A percentile compares a stretch with the other conserved stretches of the same genome.
Evolutionary conservation across 2,797 vertebrate species (phyloP).

Genomic region (Anableps anableps): DNA sequence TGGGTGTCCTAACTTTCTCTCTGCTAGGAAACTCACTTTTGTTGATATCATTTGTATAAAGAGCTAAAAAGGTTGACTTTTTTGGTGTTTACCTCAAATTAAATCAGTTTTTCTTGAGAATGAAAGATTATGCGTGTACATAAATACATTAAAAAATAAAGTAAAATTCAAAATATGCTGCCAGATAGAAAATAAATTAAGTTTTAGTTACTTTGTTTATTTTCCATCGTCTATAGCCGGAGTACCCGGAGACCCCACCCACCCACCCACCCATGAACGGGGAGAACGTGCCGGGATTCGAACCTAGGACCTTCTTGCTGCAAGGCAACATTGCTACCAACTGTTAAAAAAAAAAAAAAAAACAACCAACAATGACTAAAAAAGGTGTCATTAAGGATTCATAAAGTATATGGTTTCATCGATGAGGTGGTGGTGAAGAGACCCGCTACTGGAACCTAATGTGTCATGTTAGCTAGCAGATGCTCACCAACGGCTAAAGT

Average conservation of each 20-base stretch:
- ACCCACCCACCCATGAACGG: no score
- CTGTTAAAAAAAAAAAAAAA: not conserved
- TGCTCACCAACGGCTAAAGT: not conserved
- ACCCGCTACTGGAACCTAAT: constrained; percentile 19
- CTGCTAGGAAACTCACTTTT: not conserved
- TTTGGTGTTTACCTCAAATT: not conserved
- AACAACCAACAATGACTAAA: not conserved
- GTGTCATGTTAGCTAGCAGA: constrained; percentile 44
- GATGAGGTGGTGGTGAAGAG: not conserved
- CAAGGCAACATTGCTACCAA: not conserved
- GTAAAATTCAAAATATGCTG: no score
- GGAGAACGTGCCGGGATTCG: no score
- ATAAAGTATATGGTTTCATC: not conserved
- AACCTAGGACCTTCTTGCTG: no score
- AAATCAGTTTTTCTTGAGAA: not conserved
- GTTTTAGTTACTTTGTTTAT: no score
- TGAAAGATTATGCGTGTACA: not conserved
- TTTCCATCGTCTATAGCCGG: no score
- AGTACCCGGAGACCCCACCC: no score
- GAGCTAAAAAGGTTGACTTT: not conserved
- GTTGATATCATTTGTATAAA: not conserved
- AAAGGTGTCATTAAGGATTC: not conserved
- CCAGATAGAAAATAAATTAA: no score
- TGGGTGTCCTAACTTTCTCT: not conserved
- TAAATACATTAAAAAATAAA: not conserved